Evolutionary conservation across 2,888 invertebrate species (phyloP), one percentile per base, ranked within the genome.

Genomic region (Eupithecia dodoneata): DNA sequence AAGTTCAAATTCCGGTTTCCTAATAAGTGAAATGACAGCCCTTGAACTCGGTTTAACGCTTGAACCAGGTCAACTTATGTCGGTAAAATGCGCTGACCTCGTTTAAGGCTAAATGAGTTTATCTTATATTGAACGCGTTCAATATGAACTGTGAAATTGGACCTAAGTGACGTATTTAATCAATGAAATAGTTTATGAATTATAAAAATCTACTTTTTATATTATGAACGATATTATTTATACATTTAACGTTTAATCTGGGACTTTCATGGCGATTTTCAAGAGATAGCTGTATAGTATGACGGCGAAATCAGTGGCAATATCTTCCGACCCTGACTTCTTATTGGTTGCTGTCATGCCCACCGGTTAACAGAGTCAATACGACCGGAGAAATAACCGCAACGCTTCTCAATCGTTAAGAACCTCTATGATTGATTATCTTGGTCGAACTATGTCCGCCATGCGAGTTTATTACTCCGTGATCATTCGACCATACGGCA

Each of bases 181-280:
- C 63, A 30, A 30, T 30, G 10, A 63, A 18, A 63, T 63, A 30
- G 4, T 30, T 30, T 30, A 63, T 63, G 63, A 59, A 30, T 63
- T 63, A 63, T 30, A 63, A 63, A 55, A 63, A 63, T 63, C 63
- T 63, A 63, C 63, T 18, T 30, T 30, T 30, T 59, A 59, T 59
- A 30, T 30, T 63, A 63, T 12, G 12, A 30, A 63, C 63, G 63
- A 63, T 18, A 63, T 30, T 63, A 63, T 10, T 63, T 30, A 63
- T 30, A 30, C 10, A 63, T 12, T 63, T 63, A 12, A 63, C 30
- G 9, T 63, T 63, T 63, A 59, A 18, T 52, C 52, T n/a, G n/a
- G 15, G 55, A 59, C 55, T n/a, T n/a, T n/a, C n/a, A 55, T 55
- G 59, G 18, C 18, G 63, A 63, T 63, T 12, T 10, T 10, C 7